Evolutionary conservation across 2,888 invertebrate genomes (phyloP), one percentile per base, ranked within the genome.

Genomic region (Callyntrura guangdongensis): DNA sequence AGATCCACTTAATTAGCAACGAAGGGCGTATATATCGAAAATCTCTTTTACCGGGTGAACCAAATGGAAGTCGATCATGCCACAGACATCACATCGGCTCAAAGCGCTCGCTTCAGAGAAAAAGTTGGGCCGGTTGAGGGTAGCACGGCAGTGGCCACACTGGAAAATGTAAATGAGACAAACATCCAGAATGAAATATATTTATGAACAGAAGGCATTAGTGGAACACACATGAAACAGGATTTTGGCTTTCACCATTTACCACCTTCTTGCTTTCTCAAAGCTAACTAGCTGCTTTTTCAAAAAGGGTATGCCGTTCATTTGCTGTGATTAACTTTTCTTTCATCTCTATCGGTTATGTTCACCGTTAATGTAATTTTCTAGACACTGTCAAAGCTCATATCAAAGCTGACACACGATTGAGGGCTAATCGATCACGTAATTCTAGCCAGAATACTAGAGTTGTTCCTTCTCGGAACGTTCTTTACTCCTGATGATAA

Each of bases 101-200:
- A 97, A 97, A 95, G 98, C 98, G 95, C 98, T 98, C 96, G 99
- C 99, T 96, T 99, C 98, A 94, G 98, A 98, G 96, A 98, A 99
- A 96, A 97, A 98, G 95, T 97, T 98, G 94, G 98, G 96, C 94
- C 97, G 97, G 95, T 97, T 97, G 94, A 99, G 96, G 69, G 98
- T 97, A 95, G 98, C 97, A 95, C 96, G 97, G 96, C 99, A 99
- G 95, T 97, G 97, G 96, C 98, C 98, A 96, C 99, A 99, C 97
- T 98, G 97, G 84, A 95, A 95, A 93, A 94, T 93, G 94, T 94
- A 94, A 91, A 53, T 17, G 2, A 14, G 12, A 53, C 53, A 14
- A 14, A 53, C n/a, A 53, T 53, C 11, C 5, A 53, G n/a, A 53
- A 5, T 53, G n/a, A 5, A n/a, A 2, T 3, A 2, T 3, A 36